Base-by-base conservation (phyloP, 1,140 invertebrate species). In the Reticulitermes speratus region DNA sequence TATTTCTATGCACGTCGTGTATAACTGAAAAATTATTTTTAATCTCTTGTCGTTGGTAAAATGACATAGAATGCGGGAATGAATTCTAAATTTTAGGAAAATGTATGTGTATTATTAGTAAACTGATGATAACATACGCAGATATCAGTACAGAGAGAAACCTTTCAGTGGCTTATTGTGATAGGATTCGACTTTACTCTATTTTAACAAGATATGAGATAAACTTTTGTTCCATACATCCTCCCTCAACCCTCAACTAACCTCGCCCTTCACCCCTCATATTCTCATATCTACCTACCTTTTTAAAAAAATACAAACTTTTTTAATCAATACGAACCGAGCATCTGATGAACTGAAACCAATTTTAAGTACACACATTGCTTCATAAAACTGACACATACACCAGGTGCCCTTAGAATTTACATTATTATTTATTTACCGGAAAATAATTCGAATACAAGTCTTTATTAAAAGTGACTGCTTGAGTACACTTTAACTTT, bases 251-350 rank as follows among this genome's bases (percentile, higher is more conserved):
- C 59, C 59, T 65, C 59, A 21, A 65, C 59, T 65, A 65, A 65
- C 21, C 16, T 65, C 19, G 59, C 65, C 55, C 55, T 59, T 23
- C 55, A 59, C 55, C 55, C 55, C 21, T 59, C 55, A 11, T 75
- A 30, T 75, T 55, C 65, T 75, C 25, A 75, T 75, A 75, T 75
- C 65, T 30, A 75, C 65, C 8, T 75, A 75, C 25, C 0, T 65
- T 65, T 65, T 65, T 65, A 21, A 21, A 30, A 59, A 75, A 75
- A 75, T 75, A 75, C 65, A 30, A 75, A 75, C 65, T 75, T 75
- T 75, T 65, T 75, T 75, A 75, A 75, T 75, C 65, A 75, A 75
- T 75, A 75, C 65, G n/a, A 30, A 75, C 59, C 59, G 65, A 30
- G 65, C 6, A 75, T 75, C 25, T 30, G 65, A 75, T 75, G 65